Base-by-base conservation (phyloP, 1,140 invertebrate species). In the Platyscapa corneri region DNA sequence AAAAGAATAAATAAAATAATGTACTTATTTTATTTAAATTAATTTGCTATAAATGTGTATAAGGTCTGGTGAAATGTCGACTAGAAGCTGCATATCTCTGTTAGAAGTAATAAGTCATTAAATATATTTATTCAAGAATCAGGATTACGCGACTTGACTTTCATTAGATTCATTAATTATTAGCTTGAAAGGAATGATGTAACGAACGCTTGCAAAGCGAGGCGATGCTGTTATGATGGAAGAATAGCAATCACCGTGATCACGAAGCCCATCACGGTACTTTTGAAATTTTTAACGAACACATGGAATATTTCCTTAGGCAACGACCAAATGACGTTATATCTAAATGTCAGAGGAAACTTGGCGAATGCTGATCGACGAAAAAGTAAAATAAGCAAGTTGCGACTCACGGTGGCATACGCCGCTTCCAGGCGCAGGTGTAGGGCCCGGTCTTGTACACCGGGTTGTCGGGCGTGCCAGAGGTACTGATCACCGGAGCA, bases 381-480 rank as follows among this genome's bases (percentile, higher is more conserved):
- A n/a, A 46, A 12, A 53, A 18, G 18, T 10, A 53, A 53, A 53
- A 18, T 53, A 53, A 18, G 18, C 16, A 53, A 53, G 16, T 5
- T 1, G 20, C 76, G 93, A 96, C 97, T 90, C 94, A 95, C 93
- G 97, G 95, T 67, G 96, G 96, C 81, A 95, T 92, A 77, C 95
- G 95, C 85, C 97, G 95, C 90, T 97, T 96, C 99, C 99, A 99
- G 75, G 98, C 95, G 16, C 96, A 89, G 87, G 95, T 95, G 88
- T 97, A 96, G 46, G 96, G 95, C 60, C 97, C 97, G 16, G 98
- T 99, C 94, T 99, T 98, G 91, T 99, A 97, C 1, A 98, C 95
- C 39, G 97, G 96, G 94, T 98, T 98, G 92, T 97, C 95, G 82
- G 95, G 88, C 89, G 95, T 91, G 67, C 95, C 95, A 82, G 95